These are phyloP conservation scores for Biston stratarius DNA, from an alignment of 2,888 invertebrate genomes.

Conservation along the genomic window DNA sequence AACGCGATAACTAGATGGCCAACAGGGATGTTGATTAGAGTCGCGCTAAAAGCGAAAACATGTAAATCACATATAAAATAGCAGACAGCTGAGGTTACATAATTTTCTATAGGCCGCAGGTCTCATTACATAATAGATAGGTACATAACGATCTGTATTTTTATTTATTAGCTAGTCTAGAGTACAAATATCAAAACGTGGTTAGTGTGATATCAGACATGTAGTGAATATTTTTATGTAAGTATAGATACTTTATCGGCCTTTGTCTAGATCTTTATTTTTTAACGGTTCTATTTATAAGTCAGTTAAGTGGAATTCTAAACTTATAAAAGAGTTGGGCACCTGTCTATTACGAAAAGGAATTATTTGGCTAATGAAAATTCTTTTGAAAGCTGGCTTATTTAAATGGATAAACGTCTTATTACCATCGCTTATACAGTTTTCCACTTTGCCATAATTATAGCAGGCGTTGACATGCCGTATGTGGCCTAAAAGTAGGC, in stretches of 20 bases:
- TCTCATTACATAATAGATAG: conserved; percentile 26
- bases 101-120: conserved; percentile 44
- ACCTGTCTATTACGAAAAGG: too few relatives aligned
- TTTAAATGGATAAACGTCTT: too few relatives aligned
- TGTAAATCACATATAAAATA: conserved; percentile 61
- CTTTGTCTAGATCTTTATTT: too few relatives aligned
- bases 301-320: too few relatives aligned
- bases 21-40: conserved; percentile 67
- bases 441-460: conserved; percentile 8
- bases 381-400: neutral
- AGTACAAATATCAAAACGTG: neutral
- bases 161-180: conserved; percentile 1
- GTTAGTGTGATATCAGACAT: too few relatives aligned
- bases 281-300: too few relatives aligned
- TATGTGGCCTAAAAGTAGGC: conserved; percentile 23
- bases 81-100: conserved; percentile 55
- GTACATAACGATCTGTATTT: conserved; percentile 9
- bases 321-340: too few relatives aligned
- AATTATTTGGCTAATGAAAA: too few relatives aligned
- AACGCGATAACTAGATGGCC: conserved; percentile 65
- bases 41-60: conserved; percentile 82
- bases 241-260: too few relatives aligned
- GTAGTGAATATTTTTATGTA: too few relatives aligned
- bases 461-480: neutral
- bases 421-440: neutral